These are phyloP conservation scores for Xanthia togata DNA, from an alignment of 2,888 invertebrate genomes.

Conservation along the genomic window DNA sequence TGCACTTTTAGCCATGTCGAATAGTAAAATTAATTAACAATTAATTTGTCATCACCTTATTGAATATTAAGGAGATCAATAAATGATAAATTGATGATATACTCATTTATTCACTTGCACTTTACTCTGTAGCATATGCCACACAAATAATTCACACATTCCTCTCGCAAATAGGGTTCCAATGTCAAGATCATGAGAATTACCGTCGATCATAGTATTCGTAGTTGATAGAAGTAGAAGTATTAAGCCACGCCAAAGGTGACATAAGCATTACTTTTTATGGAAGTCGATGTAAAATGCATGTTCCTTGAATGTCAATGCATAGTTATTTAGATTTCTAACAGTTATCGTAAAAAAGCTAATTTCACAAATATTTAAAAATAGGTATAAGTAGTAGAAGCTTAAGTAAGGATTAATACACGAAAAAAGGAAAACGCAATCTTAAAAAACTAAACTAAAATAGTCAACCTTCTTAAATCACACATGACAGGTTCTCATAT, in stretches of 20 bases:
- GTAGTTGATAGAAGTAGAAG: conserved; percentile 19
- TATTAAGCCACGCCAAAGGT: conserved; percentile 10
- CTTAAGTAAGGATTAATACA: background rate
- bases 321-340: conserved; percentile 26
- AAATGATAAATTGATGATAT: conserved; percentile 23
- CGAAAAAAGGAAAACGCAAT: background rate
- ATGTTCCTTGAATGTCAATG: conserved; percentile 23
- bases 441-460: conserved; percentile 11
- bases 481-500: conserved; percentile 20
- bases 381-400: conserved; percentile 32
- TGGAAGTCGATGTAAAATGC: conserved; percentile 32
- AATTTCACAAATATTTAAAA: conserved; percentile 47
- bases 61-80: conserved; percentile 40
- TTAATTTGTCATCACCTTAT: conserved; percentile 30
- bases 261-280: conserved; percentile 1
- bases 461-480: conserved; percentile 11
- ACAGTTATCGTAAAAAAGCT: conserved; percentile 56
- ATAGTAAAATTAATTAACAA: conserved; percentile 21
- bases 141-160: conserved; percentile 34
- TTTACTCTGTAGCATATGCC: conserved; percentile 4
- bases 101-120: conserved; percentile 19
- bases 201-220: conserved; percentile 24
- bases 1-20: conserved; percentile 33
- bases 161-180: conserved; percentile 46
- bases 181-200: conserved; percentile 49